Conservation (phyloP, 2,113 vertebrate genomes). For the Glaucidium brasilianum region DNA sequence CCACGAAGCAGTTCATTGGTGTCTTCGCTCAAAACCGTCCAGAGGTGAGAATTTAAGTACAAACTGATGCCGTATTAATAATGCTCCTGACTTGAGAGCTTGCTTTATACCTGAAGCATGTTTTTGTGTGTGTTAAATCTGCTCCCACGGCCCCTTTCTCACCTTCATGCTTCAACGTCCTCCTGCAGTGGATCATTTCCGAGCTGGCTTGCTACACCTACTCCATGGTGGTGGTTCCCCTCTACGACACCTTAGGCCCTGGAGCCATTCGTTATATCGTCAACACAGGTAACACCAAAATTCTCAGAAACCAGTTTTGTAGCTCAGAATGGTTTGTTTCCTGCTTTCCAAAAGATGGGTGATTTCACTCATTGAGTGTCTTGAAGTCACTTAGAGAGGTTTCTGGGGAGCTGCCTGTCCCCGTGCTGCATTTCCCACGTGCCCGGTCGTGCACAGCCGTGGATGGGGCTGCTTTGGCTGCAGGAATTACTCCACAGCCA, state of each 20-base stretch:
- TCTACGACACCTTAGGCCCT: slow-evolving; percentile 93
- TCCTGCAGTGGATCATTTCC: slow-evolving; percentile 92
- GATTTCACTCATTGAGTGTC: background rate
- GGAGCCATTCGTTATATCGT: slow-evolving; percentile 95
- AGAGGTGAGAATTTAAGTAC: slow-evolving; percentile 78
- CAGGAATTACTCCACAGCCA: fast-evolving
- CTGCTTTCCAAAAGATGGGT: background rate
- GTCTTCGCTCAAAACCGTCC: slow-evolving; percentile 98
- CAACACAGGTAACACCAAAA: slow-evolving; percentile 84
- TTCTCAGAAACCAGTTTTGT: background rate
- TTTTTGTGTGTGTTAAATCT: background rate
- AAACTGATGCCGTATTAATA: background rate
- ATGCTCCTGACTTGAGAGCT: background rate
- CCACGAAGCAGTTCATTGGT: slow-evolving; percentile 88
- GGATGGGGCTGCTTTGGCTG: background rate
- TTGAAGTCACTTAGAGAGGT: background rate
- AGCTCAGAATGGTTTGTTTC: background rate
- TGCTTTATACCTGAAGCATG: background rate
- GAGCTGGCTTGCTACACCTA: slow-evolving; percentile 98
- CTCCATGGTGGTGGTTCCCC: slow-evolving; percentile 96
- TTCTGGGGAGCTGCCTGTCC: background rate
- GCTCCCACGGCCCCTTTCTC: background rate
- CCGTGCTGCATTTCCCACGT: background rate
- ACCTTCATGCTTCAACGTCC: background rate
- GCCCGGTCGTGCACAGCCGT: fast-evolving